Evolutionary conservation across 2,888 invertebrate genomes (phyloP), one percentile per base, ranked within the genome.

Genomic region (Notodromas monacha): DNA sequence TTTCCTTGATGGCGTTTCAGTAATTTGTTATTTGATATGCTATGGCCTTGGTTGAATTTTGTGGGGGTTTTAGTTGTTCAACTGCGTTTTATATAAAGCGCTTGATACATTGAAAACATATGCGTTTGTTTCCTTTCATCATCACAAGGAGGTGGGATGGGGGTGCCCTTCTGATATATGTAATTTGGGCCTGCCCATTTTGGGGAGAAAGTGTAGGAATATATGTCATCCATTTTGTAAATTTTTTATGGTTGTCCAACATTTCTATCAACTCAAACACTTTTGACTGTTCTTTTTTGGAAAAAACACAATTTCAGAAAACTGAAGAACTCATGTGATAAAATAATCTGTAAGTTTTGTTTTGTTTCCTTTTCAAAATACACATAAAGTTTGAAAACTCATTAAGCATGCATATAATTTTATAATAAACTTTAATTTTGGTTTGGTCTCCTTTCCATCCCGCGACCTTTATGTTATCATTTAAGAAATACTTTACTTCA

Each of bases 1-100:
- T 21, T 21, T 21, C 21, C 21, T 21, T 21, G 21, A 21, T n/a
- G n/a, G 21, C 21, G 21, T n/a, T 21, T 21, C 8, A 21, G 21
- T 21, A 21, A 21, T 21, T 21, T 21, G 21, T 21, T 21, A 21
- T 21, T 21, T 21, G 21, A 21, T 21, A 21, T 21, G 21, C 21
- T 21, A 21, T 21, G 21, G 21, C 21, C 21, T 21, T n/a, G 6
- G 21, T 8, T 21, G 21, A 21, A n/a, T 21, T 21, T 21, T 21
- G 6, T 21, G 21, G 21, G 21, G 21, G 21, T 21, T 21, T 21
- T 21, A 21, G 21, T 21, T 21, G 21, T 21, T 21, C 21, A 21
- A 21, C 21, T 21, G 21, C 21, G 21, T 21, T 21, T 21, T 21
- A 21, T 21, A 21, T 8, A 21, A 21, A 21, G 21, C 21, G 21